phyloP scores from a whole-genome alignment of 2,113 vertebrate species.

The Numida meleagris region DNA sequence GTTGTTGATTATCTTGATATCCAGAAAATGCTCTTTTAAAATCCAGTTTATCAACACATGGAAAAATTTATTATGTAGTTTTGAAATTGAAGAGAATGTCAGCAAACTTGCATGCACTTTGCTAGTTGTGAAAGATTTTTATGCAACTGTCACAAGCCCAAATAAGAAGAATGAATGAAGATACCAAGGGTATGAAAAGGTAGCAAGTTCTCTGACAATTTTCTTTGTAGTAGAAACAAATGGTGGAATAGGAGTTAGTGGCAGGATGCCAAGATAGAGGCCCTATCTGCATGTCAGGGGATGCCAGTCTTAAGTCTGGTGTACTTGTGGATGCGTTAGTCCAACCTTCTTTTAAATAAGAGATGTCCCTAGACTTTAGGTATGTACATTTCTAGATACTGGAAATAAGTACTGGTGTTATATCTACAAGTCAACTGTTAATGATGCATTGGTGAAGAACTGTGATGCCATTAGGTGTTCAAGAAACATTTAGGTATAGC shows the following conservation, averaged over 20 bases:
- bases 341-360: background rate
- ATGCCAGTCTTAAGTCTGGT: background rate
- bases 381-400: background rate
- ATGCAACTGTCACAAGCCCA: background rate
- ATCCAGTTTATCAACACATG: slow-evolving; percentile 57
- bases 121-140: background rate
- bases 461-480: background rate
- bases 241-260: background rate
- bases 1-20: slow-evolving; percentile 82
- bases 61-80: slow-evolving; percentile 44
- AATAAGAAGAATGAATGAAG: slow-evolving; percentile 58
- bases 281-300: background rate
- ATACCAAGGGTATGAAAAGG: slow-evolving; percentile 63
- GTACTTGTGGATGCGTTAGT: background rate
- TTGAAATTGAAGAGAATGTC: slow-evolving; percentile 27
- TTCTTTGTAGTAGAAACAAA: slow-evolving; percentile 50
- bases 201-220: slow-evolving; percentile 40
- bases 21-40: slow-evolving; percentile 63
- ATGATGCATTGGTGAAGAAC: background rate
- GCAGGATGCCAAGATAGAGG: background rate
- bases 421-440: background rate
- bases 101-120: slow-evolving; percentile 37
- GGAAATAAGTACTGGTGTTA: background rate
- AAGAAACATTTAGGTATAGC: no score
- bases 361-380: background rate